phyloP scores from a whole-genome alignment of 2,797 vertebrate genomes.

The Distichodus sexfasciatus region DNA sequence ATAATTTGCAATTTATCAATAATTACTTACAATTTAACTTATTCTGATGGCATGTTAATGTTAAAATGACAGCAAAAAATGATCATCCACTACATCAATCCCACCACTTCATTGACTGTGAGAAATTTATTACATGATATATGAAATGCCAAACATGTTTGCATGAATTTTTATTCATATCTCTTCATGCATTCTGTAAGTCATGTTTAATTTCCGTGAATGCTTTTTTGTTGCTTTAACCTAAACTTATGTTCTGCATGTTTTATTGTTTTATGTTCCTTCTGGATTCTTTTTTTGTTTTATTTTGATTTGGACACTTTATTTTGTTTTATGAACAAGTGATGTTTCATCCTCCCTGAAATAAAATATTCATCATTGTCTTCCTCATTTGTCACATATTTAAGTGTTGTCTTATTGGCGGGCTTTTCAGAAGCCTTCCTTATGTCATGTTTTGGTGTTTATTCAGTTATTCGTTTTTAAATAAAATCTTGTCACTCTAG shows the following conservation, averaged over 20 bases:
- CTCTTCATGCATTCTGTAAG: not conserved
- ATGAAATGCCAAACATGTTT: conserved; percentile 41
- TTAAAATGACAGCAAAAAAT: too few relatives aligned
- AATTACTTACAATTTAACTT: too few relatives aligned
- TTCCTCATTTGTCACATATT: conserved; percentile 41
- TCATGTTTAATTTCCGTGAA: conserved; percentile 12
- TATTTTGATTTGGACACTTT: conserved; percentile 42
- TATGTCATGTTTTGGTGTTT: conserved; percentile 53
- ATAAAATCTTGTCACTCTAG: conserved; percentile 73
- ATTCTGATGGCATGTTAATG: too few relatives aligned
- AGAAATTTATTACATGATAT: not conserved
- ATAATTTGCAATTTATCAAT: too few relatives aligned
- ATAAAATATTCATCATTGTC: conserved; percentile 41
- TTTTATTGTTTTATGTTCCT: conserved; percentile 7
- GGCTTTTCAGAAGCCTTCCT: not conserved
- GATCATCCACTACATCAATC: not conserved
- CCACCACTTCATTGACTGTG: not conserved
- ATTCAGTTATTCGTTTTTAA: conserved; percentile 55
- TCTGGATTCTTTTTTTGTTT: conserved; percentile 55
- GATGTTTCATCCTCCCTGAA: conserved; percentile 32
- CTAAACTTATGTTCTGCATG: not conserved
- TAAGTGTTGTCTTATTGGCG: conserved; percentile 42
- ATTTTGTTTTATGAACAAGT: conserved; percentile 36
- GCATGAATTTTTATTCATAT: conserved; percentile 14
- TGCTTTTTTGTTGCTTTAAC: conserved; percentile 16